phyloP scores from a whole-genome alignment of 2,113 vertebrate species.

The Vidua chalybeata region DNA sequence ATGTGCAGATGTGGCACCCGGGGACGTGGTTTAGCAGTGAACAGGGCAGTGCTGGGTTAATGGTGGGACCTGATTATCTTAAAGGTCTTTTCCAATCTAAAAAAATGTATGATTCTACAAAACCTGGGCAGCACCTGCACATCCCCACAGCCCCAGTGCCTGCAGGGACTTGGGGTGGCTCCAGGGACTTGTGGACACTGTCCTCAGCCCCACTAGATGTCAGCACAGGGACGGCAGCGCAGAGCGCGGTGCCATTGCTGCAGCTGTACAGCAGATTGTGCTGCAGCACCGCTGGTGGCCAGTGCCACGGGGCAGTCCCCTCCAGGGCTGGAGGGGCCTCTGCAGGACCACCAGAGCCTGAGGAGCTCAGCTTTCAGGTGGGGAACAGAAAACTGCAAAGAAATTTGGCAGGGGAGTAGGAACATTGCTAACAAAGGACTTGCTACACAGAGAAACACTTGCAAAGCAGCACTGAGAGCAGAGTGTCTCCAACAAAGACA shows the following conservation, averaged over 20 bases:
- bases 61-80: neutral
- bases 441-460: fast-evolving
- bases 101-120: neutral
- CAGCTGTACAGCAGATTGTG: fast-evolving
- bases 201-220: conserved; percentile 19
- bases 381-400: neutral
- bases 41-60: neutral
- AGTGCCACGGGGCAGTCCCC: fast-evolving
- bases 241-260: fast-evolving
- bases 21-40: neutral
- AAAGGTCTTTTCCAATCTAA: neutral
- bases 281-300: neutral
- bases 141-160: neutral
- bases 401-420: neutral
- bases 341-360: neutral
- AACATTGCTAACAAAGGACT: neutral
- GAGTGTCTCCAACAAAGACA: neutral
- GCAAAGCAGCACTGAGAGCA: neutral
- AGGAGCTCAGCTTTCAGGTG: neutral
- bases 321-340: neutral
- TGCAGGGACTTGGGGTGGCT: neutral
- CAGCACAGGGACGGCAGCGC: neutral
- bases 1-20: neutral
- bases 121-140: neutral
- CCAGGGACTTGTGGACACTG: neutral